phyloP scores from a whole-genome alignment of 1,140 invertebrate genomes.

The Fopius arisanus region DNA sequence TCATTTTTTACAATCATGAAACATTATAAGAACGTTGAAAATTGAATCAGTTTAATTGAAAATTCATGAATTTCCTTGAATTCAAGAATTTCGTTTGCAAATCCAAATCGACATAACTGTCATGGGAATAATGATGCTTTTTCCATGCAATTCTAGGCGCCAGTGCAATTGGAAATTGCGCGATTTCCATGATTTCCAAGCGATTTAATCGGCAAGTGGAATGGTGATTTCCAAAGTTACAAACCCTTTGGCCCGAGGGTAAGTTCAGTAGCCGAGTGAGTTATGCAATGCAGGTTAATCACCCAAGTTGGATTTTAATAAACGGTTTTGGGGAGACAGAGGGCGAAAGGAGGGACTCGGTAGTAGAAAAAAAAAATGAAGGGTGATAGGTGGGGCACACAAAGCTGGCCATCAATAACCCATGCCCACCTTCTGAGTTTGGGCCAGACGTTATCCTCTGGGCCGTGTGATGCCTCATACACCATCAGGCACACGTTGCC shows the following conservation, averaged over 20 bases:
- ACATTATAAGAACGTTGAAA: no score
- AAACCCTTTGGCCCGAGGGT: not conserved
- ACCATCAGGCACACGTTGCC: not conserved
- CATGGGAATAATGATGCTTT: no score
- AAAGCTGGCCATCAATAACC: conserved; percentile 53
- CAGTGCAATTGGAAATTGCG: no score
- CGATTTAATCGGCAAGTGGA: no score
- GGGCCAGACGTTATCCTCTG: not conserved
- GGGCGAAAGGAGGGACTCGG: not conserved
- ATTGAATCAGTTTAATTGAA: no score
- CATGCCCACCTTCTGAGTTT: conserved; percentile 16
- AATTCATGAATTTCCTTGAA: no score
- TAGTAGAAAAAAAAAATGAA: not conserved
- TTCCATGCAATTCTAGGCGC: no score
- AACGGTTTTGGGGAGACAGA: conserved; percentile 50
- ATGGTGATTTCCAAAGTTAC: no score
- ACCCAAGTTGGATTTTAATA: conserved; percentile 61
- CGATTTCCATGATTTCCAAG: no score
- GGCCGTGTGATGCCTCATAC: not conserved
- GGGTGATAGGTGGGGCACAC: conserved; percentile 43
- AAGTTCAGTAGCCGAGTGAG: not conserved
- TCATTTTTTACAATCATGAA: no score
- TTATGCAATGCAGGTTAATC: conserved; percentile 51
- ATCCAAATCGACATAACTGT: no score
- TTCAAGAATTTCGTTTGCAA: no score